Percentiles rank a stretch among this genome's conserved stretches.
These are phyloP conservation scores for Drosophila vallismaia DNA, from an alignment of 2,888 invertebrate genomes.

Conservation along the genomic window DNA sequence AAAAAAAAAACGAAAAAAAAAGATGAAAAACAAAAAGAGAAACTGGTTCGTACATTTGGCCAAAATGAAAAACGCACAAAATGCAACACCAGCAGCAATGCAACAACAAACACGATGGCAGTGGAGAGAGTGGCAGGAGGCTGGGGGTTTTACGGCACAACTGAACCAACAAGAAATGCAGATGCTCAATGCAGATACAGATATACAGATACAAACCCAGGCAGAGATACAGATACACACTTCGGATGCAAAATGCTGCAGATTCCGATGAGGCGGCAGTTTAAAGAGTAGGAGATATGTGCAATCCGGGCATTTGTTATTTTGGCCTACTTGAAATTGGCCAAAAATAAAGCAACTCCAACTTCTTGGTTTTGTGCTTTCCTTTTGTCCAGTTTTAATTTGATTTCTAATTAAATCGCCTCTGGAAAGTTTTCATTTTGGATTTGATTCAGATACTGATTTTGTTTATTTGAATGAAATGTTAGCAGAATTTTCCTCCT, in stretches of 20 bases:
- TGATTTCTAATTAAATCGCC: constrained; percentile 38
- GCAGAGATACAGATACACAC: constrained; percentile 6
- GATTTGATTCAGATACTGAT: neutral
- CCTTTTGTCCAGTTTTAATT: constrained; percentile 15
- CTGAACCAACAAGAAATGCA: constrained; percentile 44
- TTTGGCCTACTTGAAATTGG: neutral
- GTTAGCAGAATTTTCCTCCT: constrained; percentile 16
- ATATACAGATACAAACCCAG: constrained; percentile 16
- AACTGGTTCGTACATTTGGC: constrained; percentile 21
- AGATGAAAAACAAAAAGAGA: neutral
- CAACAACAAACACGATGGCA: neutral
- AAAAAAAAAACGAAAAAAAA: too few species aligned
- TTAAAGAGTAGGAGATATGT: constrained; percentile 3
- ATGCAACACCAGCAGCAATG: constrained; percentile 19
- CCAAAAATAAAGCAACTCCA: neutral
- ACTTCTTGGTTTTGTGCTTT: constrained; percentile 3
- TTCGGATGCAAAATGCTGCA: constrained; percentile 18
- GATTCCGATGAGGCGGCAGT: constrained; percentile 2
- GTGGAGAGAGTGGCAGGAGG: neutral
- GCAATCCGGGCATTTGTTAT: constrained; percentile 13
- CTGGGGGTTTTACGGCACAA: constrained; percentile 2
- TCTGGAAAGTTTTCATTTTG: constrained; percentile 23
- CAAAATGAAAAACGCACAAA: constrained; percentile 38
- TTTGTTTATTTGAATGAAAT: constrained; percentile 40
- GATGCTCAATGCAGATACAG: constrained; percentile 33